Base-by-base conservation (phyloP, 30 jellyfish, hydroid and myxozoan genomes). In the Hydra vulgaris region DNA sequence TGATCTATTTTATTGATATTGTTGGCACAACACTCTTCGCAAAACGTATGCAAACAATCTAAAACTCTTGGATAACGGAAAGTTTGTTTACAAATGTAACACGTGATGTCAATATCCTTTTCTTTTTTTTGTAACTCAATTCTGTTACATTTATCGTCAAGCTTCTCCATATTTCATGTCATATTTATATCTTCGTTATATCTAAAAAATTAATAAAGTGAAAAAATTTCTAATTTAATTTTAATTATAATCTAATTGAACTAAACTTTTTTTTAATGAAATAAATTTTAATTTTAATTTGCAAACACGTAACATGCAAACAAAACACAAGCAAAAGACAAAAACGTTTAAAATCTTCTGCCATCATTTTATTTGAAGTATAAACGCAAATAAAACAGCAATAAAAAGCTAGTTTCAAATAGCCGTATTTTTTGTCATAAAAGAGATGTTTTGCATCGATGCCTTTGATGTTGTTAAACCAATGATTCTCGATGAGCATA, bases 1-100 rank as follows among this genome's bases (percentile, higher is more conserved):
- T 73, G 81, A 40, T 86, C 91, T 1, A 78, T 78, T 19, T 78
- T 78, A 5, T 81, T 23, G 53, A 91, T 83, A 81, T 91, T 91
- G 73, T 91, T 91, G 26, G 79, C 92, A 61, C 86, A 81, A 61
- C 97, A 91, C 83, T 80, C 84, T 83, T 91, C 96, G 85, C 97
- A 91, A 79, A 86, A 91, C 23, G 95, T 53, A 69, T 91, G 97
- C 22, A 91, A 85, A 61, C 97, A 91, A 74, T 86, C 96, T 27
- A 91, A 81, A n/a, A 91, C 89, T 7, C 97, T 85, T 24, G 97
- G 97, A n/a, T 27, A 74, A 69, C 77, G 70, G 74, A 75, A 83
- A 1, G 89, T 76, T 73, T 80, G 79, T 21, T 74, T 69, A 53
- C 97, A 91, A 18, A 91, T 75, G 25, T 78, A 85, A 83, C 97